phyloP scores from a whole-genome alignment of 1,140 invertebrate genomes.

The Apis laboriosa region DNA sequence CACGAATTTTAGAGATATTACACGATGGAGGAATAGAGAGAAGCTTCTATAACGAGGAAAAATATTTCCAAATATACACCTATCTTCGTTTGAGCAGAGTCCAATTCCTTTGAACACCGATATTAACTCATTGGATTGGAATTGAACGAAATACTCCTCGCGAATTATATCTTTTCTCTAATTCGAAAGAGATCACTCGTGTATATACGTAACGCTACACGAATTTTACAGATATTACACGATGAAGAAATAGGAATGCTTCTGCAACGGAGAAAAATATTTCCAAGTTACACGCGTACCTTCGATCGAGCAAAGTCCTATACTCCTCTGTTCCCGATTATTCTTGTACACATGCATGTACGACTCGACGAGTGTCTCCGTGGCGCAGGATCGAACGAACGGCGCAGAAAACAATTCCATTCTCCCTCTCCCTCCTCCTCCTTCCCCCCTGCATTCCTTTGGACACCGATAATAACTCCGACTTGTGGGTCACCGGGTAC shows the following conservation, averaged over 20 bases:
- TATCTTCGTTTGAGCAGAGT: too few relatives aligned
- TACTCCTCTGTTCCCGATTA: background rate
- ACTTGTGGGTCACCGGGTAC: constrained; percentile 18
- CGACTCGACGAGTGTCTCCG: background rate
- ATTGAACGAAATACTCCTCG: too few relatives aligned
- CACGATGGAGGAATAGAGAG: too few relatives aligned
- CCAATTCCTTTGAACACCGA: too few relatives aligned
- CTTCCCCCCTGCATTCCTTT: background rate
- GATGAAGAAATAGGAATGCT: too few relatives aligned
- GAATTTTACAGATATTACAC: too few relatives aligned
- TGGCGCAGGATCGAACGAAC: constrained; percentile 2
- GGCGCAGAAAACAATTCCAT: constrained; percentile 21
- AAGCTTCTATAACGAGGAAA: too few relatives aligned
- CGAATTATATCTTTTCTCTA: too few relatives aligned
- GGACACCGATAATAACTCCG: constrained; percentile 22
- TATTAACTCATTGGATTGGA: too few relatives aligned
- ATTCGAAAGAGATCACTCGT: too few relatives aligned
- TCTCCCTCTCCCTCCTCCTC: background rate
- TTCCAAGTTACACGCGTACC: background rate
- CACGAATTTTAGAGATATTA: too few relatives aligned
- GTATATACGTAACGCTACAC: too few relatives aligned
- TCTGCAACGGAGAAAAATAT: background rate
- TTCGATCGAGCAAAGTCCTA: background rate
- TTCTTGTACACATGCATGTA: background rate
- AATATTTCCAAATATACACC: background rate